Conservation (phyloP, 2,888 invertebrate species). For the Caenorhabditis imperialis region DNA sequence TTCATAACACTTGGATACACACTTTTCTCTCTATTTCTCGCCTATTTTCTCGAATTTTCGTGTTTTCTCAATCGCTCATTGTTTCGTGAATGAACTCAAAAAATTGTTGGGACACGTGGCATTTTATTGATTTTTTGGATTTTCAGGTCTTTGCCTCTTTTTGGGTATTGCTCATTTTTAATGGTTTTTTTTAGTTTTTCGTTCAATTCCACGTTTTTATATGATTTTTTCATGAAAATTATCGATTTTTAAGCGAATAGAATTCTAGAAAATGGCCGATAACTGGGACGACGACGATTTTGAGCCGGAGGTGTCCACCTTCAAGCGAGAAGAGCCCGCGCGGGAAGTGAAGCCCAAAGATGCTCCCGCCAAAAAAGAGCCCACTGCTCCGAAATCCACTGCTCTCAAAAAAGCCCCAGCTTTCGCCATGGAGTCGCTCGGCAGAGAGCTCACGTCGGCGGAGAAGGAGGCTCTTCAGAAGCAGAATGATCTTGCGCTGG, state of each 20-base stretch:
- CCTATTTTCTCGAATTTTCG: too few species aligned
- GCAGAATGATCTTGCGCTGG: constrained; percentile 57
- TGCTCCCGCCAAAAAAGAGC: constrained; percentile 12
- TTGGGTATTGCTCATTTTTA: too few species aligned
- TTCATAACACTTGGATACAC: constrained; percentile 5
- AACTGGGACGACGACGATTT: constrained; percentile 68
- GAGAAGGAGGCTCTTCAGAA: constrained; percentile 64
- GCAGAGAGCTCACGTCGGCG: constrained; percentile 62
- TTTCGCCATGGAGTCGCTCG: constrained; percentile 65
- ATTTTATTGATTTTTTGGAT: too few species aligned
- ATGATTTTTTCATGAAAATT: not conserved
- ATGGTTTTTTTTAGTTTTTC: not conserved
- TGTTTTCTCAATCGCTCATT: too few species aligned
- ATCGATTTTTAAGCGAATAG: constrained; percentile 6
- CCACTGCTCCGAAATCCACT: constrained; percentile 7
- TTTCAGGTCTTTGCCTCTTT: too few species aligned
- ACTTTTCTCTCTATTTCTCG: not conserved
- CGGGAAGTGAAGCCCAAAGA: constrained; percentile 20
- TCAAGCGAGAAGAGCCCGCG: constrained; percentile 29
- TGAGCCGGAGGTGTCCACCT: constrained; percentile 61
- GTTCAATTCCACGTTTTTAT: not conserved
- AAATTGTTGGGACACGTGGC: too few species aligned
- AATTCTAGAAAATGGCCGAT: constrained; percentile 11
- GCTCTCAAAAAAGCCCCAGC: constrained; percentile 48
- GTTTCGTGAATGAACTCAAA: too few species aligned